Conservation (phyloP, 1,140 invertebrate genomes). For the Pissodes strobi region DNA sequence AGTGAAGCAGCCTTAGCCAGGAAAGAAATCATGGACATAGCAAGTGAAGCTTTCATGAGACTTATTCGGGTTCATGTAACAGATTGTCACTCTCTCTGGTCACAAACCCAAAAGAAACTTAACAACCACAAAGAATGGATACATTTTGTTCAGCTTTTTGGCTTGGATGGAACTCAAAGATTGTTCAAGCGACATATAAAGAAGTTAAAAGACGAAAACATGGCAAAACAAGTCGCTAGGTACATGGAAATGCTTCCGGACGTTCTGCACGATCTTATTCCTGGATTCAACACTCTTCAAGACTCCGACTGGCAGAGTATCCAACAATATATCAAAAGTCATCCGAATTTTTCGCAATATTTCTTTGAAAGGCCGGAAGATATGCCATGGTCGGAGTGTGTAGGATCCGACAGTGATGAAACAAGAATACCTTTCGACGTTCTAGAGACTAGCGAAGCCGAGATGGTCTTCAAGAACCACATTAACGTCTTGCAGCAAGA, state of each 20-base stretch:
- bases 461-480: slow-evolving; percentile 89
- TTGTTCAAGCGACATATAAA: slow-evolving; percentile 82
- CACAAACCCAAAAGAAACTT: slow-evolving; percentile 82
- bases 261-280: slow-evolving; percentile 80
- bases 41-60: slow-evolving; percentile 84
- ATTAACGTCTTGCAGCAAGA: slow-evolving; percentile 88
- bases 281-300: slow-evolving; percentile 75
- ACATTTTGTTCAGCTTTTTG: slow-evolving; percentile 91
- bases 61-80: slow-evolving; percentile 81
- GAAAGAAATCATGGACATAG: slow-evolving; percentile 86
- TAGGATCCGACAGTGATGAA: slow-evolving; percentile 68
- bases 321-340: slow-evolving; percentile 79
- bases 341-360: slow-evolving; percentile 87
- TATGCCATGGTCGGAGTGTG: slow-evolving; percentile 78
- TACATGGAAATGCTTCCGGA: slow-evolving; percentile 82
- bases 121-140: slow-evolving; percentile 85
- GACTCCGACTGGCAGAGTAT: slow-evolving; percentile 86
- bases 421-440: slow-evolving; percentile 88
- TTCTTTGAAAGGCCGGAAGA: slow-evolving; percentile 85
- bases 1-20: slow-evolving; percentile 82
- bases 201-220: slow-evolving; percentile 83
- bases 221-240: slow-evolving; percentile 77
- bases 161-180: slow-evolving; percentile 78
- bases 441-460: slow-evolving; percentile 86
- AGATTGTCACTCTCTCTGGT: slow-evolving; percentile 87